These are phyloP conservation scores for Syrmaticus mikado DNA, from an alignment of 2,113 vertebrate genomes.

Conservation along the genomic window DNA sequence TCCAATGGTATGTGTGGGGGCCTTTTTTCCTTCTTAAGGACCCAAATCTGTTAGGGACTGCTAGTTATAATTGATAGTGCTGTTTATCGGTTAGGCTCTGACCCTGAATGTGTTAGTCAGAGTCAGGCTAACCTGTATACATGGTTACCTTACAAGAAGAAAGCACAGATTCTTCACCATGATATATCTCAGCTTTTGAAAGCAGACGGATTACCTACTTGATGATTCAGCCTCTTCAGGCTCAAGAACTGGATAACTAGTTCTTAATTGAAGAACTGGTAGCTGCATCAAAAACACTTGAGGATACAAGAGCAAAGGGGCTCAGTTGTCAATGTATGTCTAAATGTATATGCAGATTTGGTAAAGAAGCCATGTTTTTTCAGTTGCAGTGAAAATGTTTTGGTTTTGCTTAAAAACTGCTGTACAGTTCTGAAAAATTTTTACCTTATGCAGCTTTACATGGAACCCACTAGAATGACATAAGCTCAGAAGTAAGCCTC, in stretches of 20 bases:
- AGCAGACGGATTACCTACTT: neutral
- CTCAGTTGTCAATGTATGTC: neutral
- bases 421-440: neutral
- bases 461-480: neutral
- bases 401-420: neutral
- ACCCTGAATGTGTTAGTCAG: neutral
- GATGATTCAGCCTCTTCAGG: neutral
- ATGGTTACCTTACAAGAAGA: neutral
- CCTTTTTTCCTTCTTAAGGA: slow-evolving; percentile 56
- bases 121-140: neutral
- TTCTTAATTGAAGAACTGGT: neutral
- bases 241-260: neutral
- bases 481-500: neutral
- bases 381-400: neutral
- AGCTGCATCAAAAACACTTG: neutral
- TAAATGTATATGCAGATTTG: neutral
- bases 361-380: neutral
- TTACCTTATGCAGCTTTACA: neutral
- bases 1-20: slow-evolving; percentile 76
- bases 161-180: neutral
- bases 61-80: neutral
- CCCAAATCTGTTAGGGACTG: slow-evolving; percentile 21
- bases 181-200: neutral
- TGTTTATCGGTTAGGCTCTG: neutral
- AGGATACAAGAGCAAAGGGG: neutral